Percentiles rank a stretch among this genome's conserved stretches.
These are phyloP conservation scores for Lymantria dispar DNA, from an alignment of 2,888 invertebrate genomes.

Conservation along the genomic window DNA sequence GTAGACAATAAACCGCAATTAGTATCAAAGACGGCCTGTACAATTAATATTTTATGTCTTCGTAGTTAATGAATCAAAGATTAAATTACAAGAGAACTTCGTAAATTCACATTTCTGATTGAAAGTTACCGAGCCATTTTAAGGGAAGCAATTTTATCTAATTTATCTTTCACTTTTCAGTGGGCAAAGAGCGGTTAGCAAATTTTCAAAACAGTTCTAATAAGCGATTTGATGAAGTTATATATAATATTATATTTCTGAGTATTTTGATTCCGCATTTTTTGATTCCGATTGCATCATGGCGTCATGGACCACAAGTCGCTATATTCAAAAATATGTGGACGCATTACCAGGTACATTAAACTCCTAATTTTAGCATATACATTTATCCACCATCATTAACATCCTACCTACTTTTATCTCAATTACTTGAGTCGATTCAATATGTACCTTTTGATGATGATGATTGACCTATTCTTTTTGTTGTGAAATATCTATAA, in stretches of 20 bases:
- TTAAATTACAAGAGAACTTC: slow-evolving; percentile 14
- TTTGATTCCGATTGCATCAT: slow-evolving; percentile 85
- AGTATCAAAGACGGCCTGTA: too few relatives aligned
- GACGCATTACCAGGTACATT: slow-evolving; percentile 88
- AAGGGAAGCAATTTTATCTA: not conserved
- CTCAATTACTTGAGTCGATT: too few relatives aligned
- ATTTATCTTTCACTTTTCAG: slow-evolving; percentile 46
- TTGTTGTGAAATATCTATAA: too few relatives aligned
- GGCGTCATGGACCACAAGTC: slow-evolving; percentile 87
- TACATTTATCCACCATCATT: too few relatives aligned
- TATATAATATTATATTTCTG: slow-evolving; percentile 88
- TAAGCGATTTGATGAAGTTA: slow-evolving; percentile 88
- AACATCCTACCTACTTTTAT: too few relatives aligned
- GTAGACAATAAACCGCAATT: too few relatives aligned
- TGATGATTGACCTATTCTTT: too few relatives aligned
- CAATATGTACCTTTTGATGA: too few relatives aligned
- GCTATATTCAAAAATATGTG: slow-evolving; percentile 91
- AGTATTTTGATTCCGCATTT: slow-evolving; percentile 88
- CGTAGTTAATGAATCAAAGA: slow-evolving; percentile 8
- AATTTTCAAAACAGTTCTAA: slow-evolving; percentile 82
- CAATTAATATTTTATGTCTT: too few relatives aligned
- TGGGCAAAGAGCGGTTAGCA: slow-evolving; percentile 77
- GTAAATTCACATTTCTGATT: slow-evolving; percentile 10
- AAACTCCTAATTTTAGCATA: too few relatives aligned
- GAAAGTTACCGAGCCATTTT: slow-evolving; percentile 14